phyloP scores from a whole-genome alignment of 2,888 invertebrate genomes.

The Acanthacorydalis orientalis region DNA sequence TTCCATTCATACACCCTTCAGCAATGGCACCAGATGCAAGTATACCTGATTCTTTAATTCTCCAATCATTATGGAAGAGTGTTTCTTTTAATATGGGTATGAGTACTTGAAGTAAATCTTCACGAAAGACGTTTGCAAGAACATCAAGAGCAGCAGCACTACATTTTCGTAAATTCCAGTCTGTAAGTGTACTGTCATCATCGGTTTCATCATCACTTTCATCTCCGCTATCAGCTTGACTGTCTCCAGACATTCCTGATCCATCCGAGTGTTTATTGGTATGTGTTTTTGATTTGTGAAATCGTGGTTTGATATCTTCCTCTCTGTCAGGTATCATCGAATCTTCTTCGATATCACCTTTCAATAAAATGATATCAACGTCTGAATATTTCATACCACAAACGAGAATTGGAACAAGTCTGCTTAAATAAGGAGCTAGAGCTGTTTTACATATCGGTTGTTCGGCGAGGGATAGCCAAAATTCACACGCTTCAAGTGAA shows the following conservation, averaged over 20 bases:
- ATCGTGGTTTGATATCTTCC: conserved; percentile 92
- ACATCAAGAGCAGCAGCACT: conserved; percentile 97
- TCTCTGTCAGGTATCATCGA: conserved; percentile 89
- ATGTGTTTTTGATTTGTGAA: conserved; percentile 73
- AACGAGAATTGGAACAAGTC: conserved; percentile 80
- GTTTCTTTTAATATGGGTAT: conserved; percentile 93
- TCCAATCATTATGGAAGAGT: conserved; percentile 85
- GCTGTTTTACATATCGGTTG: conserved; percentile 85
- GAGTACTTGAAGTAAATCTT: conserved; percentile 79
- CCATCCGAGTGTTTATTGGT: conserved; percentile 47
- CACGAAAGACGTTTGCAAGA: conserved; percentile 88
- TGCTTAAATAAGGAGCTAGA: conserved; percentile 64
- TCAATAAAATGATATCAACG: conserved; percentile 81
- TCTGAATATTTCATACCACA: conserved; percentile 97
- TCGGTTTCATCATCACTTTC: conserved; percentile 45
- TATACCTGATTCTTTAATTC: conserved; percentile 88
- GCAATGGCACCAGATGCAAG: conserved; percentile 55
- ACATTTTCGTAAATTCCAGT: conserved; percentile 97
- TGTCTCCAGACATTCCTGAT: conserved; percentile 15
- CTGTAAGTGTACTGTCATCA: conserved; percentile 73
- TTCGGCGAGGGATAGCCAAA: conserved; percentile 94
- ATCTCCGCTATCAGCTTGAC: conserved; percentile 34
- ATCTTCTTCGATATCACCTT: conserved; percentile 91
- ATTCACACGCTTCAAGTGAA: conserved; percentile 96
- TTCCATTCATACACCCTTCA: conserved; percentile 43